A percentile compares a stretch with the other conserved stretches of the same genome.
These are phyloP conservation scores for Tribolium madens DNA, from an alignment of 1,140 invertebrate species.

Conservation along the genomic window DNA sequence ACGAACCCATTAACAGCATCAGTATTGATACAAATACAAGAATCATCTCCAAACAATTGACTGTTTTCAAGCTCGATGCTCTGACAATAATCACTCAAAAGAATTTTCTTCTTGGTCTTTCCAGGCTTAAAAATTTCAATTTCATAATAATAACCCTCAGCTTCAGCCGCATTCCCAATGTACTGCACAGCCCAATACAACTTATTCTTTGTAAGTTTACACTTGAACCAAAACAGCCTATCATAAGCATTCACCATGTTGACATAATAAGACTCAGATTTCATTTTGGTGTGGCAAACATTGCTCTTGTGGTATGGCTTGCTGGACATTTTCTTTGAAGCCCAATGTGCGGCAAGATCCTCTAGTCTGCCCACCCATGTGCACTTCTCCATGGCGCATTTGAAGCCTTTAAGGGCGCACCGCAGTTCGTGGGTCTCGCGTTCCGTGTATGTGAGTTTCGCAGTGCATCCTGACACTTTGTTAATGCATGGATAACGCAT, in stretches of 20 bases:
- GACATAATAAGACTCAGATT: conserved; percentile 40
- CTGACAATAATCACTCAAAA: conserved; percentile 49
- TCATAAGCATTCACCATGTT: conserved; percentile 47
- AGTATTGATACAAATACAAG: conserved; percentile 15
- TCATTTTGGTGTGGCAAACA: conserved; percentile 52
- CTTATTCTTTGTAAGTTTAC: conserved; percentile 40
- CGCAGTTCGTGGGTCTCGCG: conserved; percentile 42
- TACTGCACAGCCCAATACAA: conserved; percentile 47
- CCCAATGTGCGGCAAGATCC: conserved; percentile 47
- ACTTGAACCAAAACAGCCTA: conserved; percentile 52
- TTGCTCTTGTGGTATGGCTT: conserved; percentile 47
- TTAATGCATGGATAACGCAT: conserved; percentile 52
- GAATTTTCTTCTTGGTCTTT: conserved; percentile 14
- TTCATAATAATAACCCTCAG: conserved; percentile 44
- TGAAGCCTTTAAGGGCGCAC: conserved; percentile 43
- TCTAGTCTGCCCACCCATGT: conserved; percentile 43
- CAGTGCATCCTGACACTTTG: conserved; percentile 34
- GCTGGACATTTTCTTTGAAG: conserved; percentile 44
- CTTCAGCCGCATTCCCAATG: conserved; percentile 28
- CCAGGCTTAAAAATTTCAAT: conserved; percentile 50
- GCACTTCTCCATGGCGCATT: conserved; percentile 48
- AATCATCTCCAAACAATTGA: conserved; percentile 37
- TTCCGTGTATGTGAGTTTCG: conserved; percentile 30
- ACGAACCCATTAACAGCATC: conserved; percentile 8
- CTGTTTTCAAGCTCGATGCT: conserved; percentile 39